A percentile compares a stretch with the other conserved stretches of the same genome.
Conservation (phyloP, 2,888 invertebrate species). For the Tuta absoluta region DNA sequence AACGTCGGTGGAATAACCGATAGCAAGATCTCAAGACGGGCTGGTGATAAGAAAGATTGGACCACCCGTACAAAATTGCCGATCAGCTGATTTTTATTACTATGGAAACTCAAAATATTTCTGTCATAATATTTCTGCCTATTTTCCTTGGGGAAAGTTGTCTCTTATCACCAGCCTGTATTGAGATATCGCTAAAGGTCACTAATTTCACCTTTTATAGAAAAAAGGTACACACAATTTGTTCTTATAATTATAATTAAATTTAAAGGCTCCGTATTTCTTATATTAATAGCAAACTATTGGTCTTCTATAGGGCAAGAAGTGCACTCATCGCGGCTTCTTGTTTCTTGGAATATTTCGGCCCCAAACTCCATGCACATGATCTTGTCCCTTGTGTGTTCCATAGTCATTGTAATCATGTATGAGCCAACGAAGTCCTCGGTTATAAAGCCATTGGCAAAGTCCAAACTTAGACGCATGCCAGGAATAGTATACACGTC, state of each 20-base stretch:
- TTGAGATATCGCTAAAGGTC: too few relatives aligned
- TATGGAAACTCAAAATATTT: too few relatives aligned
- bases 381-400: not conserved
- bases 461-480: not conserved
- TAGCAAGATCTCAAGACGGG: too few relatives aligned
- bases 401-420: not conserved
- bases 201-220: too few relatives aligned
- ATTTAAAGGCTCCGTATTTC: constrained; percentile 13
- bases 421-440: constrained; percentile 1
- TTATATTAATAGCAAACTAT: constrained; percentile 4
- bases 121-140: too few relatives aligned
- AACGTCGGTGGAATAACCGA: too few relatives aligned
- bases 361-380: constrained; percentile 15
- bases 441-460: not conserved
- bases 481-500: constrained; percentile 40
- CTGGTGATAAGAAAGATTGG: too few relatives aligned
- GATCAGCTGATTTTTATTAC: too few relatives aligned
- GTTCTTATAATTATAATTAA: not conserved
- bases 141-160: too few relatives aligned
- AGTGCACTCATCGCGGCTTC: not conserved
- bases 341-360: constrained; percentile 3
- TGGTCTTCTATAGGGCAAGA: not conserved
- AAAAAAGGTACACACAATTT: not conserved
- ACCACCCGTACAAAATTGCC: too few relatives aligned
- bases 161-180: too few relatives aligned